Conservation (phyloP, 2,797 vertebrate species). For the Lophotriccus pileatus region DNA sequence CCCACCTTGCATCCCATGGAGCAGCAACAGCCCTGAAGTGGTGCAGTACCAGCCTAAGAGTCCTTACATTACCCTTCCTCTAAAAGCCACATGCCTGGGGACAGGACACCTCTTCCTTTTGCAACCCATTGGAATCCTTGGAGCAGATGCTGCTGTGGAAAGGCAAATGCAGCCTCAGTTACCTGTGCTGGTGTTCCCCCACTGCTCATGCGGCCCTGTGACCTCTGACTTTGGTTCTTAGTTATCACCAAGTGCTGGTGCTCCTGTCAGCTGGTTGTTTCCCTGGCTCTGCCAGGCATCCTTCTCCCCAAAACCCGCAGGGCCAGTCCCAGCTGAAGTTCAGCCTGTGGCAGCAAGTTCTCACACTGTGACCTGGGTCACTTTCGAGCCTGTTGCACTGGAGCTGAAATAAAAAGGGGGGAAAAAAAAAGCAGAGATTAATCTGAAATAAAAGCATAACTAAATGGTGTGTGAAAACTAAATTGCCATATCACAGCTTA, state of each 20-base stretch:
- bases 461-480: constrained; percentile 63
- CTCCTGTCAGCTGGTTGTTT: not conserved
- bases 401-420: not conserved
- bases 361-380: constrained; percentile 5
- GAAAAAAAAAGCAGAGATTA: not conserved
- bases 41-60: not conserved
- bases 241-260: not conserved
- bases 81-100: not conserved
- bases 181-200: not conserved
- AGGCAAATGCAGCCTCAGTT: not conserved
- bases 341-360: not conserved
- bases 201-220: not conserved
- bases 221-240: not conserved
- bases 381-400: not conserved
- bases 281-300: not conserved
- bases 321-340: not conserved
- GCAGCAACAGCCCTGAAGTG: not conserved
- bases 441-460: constrained; percentile 49
- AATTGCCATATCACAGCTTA: constrained; percentile 54
- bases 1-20: not conserved
- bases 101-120: not conserved
- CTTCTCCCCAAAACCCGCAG: not conserved
- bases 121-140: not conserved
- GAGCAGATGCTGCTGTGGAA: not conserved
- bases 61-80: not conserved